A percentile compares a stretch with the other conserved stretches of the same genome.
Evolutionary conservation across 1,140 invertebrate genomes (phyloP).

Genomic region (Triops longicaudatus): DNA sequence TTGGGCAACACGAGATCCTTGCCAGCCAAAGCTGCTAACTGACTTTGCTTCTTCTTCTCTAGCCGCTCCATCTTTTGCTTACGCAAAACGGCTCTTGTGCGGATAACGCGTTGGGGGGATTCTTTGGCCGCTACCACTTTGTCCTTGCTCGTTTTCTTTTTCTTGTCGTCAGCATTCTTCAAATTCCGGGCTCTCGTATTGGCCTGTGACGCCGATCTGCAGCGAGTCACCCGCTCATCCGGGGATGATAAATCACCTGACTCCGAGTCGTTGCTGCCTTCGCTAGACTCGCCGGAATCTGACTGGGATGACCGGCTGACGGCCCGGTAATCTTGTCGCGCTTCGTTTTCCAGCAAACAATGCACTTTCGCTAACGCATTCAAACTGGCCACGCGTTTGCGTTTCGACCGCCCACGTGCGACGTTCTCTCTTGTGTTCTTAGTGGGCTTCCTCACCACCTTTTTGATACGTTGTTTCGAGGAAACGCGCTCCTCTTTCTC

Average conservation of each 20-base stretch:
- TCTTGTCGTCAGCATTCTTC: constrained; percentile 33
- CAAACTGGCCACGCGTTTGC: constrained; percentile 82
- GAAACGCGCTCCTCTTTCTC: too few species aligned
- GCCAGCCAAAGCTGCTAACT: constrained; percentile 21
- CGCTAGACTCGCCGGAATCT: not conserved
- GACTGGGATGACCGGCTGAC: not conserved
- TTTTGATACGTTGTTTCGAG: not conserved
- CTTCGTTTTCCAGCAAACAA: constrained; percentile 82
- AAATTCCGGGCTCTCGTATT: constrained; percentile 29
- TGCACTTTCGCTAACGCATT: constrained; percentile 91
- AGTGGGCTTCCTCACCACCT: constrained; percentile 16
- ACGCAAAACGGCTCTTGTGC: not conserved
- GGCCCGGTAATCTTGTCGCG: constrained; percentile 41
- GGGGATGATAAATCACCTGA: constrained; percentile 26
- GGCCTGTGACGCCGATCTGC: constrained; percentile 38
- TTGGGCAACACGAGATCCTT: constrained; percentile 66
- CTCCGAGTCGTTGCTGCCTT: constrained; percentile 24
- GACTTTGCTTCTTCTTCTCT: constrained; percentile 31
- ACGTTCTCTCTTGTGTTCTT: not conserved
- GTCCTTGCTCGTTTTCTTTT: constrained; percentile 31
- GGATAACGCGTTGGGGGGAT: constrained; percentile 29
- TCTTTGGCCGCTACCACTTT: constrained; percentile 29
- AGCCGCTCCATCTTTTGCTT: constrained; percentile 25
- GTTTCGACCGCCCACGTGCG: constrained; percentile 38
- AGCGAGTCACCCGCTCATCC: constrained; percentile 39